Base-by-base conservation (phyloP, 2,797 vertebrate species). In the Schizopygopsis malacanthus region DNA sequence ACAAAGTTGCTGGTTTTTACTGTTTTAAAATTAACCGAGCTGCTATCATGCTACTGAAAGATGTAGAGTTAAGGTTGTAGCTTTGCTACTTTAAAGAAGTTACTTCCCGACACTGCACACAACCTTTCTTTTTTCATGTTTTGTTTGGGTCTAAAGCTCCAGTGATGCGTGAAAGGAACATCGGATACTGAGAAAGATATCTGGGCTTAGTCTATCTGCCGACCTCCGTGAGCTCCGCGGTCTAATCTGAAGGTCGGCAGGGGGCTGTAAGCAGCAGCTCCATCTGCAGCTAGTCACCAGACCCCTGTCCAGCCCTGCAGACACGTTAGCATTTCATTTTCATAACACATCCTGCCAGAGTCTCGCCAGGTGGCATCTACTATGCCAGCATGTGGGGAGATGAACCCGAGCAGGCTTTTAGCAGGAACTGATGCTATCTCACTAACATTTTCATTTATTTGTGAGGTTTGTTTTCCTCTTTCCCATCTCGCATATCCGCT, bases 181-280 rank as follows among this genome's bases (percentile, higher is more conserved):
- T 75, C 33, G 37, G 69, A 91, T 88, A 71, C 85, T 88, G 41
- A 61, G 79, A 75, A 47, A 93, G 89, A 93, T 91, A 92, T 93
- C 88, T 92, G 90, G 92, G 89, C 88, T 93, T 90, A 91, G 89
- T 92, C 91, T 90, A 89, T 90, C 87, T 81, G 81, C 92, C 92
- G 93, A 91, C 89, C 87, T 90, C 90, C 88, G 89, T 93, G 90
- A 90, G 89, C 92, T 92, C 87, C 87, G 87, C 87, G 86, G 75
- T 87, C 86, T 91, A 90, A 92, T 90, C 86, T 54, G 25, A 73
- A 73, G 83, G 73, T 54, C 41, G 61, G 72, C 54, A 50, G 22
- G 72, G 72, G 76, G 59, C 28, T 63, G 70, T 59, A 54, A 56
- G 67, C 73, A 67, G 13, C 82, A 77, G 50, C 33, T 54, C 73